Conservation (phyloP, 2,113 vertebrate species). For the Hipposideros armiger region DNA sequence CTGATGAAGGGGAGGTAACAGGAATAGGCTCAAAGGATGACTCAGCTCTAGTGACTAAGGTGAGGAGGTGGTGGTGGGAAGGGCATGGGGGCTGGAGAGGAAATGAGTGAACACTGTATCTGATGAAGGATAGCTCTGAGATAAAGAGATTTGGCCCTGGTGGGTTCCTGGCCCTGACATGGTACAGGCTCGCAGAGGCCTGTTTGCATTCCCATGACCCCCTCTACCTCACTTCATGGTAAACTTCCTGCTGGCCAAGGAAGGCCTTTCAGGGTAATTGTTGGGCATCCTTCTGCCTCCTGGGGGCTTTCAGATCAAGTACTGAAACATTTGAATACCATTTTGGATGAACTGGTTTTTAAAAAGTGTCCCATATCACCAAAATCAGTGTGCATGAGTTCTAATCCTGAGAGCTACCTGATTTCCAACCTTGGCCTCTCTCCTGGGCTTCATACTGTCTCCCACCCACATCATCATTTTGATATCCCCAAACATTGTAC, state of each 20-base stretch:
- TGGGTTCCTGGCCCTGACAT: background rate
- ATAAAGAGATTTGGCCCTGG: background rate
- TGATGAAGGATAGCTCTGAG: slow-evolving; percentile 77
- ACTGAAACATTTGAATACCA: background rate
- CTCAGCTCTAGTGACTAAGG: slow-evolving; percentile 87
- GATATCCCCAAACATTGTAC: background rate
- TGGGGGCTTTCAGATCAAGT: background rate
- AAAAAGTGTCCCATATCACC: background rate
- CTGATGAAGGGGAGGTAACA: slow-evolving; percentile 80
- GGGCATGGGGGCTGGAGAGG: slow-evolving; percentile 68
- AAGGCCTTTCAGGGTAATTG: background rate
- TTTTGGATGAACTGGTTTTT: background rate
- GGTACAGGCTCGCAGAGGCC: background rate
- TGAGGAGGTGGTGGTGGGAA: slow-evolving; percentile 65
- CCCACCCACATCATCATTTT: background rate
- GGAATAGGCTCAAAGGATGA: slow-evolving; percentile 86
- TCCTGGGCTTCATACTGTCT: background rate
- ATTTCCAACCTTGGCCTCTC: background rate
- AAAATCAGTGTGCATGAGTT: background rate
- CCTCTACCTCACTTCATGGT: background rate
- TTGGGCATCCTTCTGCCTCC: background rate
- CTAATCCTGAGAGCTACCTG: background rate
- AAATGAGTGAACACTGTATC: slow-evolving; percentile 81
- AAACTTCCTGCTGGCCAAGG: background rate
- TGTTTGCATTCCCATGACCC: background rate